Conservation (phyloP, 2,113 vertebrate species). For the Tetrao urogallus region DNA sequence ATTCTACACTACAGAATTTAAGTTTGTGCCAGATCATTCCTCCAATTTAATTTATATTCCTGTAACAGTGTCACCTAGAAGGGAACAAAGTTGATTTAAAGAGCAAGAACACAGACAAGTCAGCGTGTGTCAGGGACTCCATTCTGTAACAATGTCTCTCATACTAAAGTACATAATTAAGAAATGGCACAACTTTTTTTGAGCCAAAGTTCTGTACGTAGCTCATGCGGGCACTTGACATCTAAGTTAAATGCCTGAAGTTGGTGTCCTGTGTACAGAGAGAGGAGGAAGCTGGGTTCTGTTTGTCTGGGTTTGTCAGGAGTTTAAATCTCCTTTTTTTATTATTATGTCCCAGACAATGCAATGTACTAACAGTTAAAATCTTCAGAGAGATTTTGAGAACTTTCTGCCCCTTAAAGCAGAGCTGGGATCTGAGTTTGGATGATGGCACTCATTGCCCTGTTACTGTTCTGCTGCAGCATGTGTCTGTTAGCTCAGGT, state of each 20-base stretch:
- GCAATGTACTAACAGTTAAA: not conserved
- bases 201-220: not conserved
- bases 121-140: not conserved
- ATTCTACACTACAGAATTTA: not conserved
- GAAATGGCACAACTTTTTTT: not conserved
- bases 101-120: not conserved
- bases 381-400: not conserved
- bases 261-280: not conserved
- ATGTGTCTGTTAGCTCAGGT: not conserved
- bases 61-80: not conserved
- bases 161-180: not conserved
- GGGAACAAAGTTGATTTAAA: not conserved
- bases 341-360: not conserved
- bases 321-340: not conserved
- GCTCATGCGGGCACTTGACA: not conserved
- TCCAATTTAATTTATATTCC: not conserved
- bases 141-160: not conserved
- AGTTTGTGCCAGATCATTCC: not conserved
- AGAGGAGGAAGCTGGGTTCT: not conserved
- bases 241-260: not conserved
- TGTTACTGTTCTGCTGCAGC: not conserved
- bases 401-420: not conserved
- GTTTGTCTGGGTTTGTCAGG: not conserved
- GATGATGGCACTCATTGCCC: not conserved
- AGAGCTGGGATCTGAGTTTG: not conserved